Conservation (phyloP, 1,140 invertebrate species). For the Dufourea novaeangliae region DNA sequence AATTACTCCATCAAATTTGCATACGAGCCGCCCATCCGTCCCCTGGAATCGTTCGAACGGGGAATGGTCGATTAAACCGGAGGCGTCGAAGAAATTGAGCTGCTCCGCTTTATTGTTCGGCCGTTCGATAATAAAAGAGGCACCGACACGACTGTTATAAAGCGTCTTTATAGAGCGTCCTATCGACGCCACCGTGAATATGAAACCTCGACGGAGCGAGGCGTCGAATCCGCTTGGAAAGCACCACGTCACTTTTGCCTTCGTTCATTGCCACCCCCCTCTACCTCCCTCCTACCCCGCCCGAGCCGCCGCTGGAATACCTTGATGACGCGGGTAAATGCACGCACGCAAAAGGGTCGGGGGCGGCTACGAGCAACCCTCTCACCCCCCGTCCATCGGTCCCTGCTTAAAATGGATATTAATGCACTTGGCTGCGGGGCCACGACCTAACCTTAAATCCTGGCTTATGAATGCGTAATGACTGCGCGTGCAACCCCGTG, state of each 20-base stretch:
- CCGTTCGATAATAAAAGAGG: neutral
- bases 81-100: constrained; percentile 5
- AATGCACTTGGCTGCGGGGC: constrained; percentile 65
- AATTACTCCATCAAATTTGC: constrained; percentile 30
- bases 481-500: constrained; percentile 48
- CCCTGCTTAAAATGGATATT: constrained; percentile 75
- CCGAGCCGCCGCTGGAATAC: neutral
- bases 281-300: neutral
- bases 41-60: neutral
- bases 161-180: constrained; percentile 12
- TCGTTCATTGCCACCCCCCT: neutral
- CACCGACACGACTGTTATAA: constrained; percentile 32
- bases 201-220: constrained; percentile 4
- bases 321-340: constrained; percentile 26
- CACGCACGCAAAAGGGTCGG: constrained; percentile 3
- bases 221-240: constrained; percentile 42
- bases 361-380: constrained; percentile 9
- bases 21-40: neutral
- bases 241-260: constrained; percentile 37
- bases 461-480: constrained; percentile 72
- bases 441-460: constrained; percentile 71
- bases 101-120: neutral
- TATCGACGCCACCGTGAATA: constrained; percentile 9
- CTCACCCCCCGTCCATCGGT: constrained; percentile 18
- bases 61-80: constrained; percentile 13